These are phyloP conservation scores for Pithys albifrons DNA, from an alignment of 2,113 vertebrate genomes.

Conservation along the genomic window DNA sequence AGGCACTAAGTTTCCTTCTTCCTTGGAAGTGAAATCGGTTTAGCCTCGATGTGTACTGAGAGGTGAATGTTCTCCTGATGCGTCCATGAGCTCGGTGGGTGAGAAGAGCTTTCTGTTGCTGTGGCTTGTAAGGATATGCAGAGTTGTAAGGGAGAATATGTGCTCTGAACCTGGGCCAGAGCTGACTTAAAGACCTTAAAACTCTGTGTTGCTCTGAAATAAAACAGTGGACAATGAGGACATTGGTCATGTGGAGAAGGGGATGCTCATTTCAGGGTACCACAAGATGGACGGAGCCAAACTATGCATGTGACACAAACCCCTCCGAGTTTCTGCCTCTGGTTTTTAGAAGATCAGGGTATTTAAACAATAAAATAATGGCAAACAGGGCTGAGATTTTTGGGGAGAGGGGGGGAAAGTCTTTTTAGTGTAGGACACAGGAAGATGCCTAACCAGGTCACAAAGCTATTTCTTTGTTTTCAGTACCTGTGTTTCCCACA, in stretches of 20 bases:
- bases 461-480: not conserved
- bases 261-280: not conserved
- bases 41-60: not conserved
- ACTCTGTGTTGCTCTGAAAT: not conserved
- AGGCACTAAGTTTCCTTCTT: constrained; percentile 9
- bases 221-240: not conserved
- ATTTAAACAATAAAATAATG: not conserved
- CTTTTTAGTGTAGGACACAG: not conserved
- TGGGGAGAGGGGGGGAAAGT: rapidly evolving
- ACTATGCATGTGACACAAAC: not conserved
- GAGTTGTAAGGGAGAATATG: not conserved
- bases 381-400: not conserved
- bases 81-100: not conserved
- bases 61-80: not conserved
- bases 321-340: not conserved
- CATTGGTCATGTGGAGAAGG: not conserved
- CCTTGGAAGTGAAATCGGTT: constrained; percentile 3
- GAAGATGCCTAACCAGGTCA: not conserved
- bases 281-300: not conserved
- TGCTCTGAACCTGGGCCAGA: not conserved
- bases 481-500: not conserved
- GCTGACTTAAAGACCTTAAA: constrained; percentile 6
- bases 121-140: not conserved
- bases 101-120: not conserved
- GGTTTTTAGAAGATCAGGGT: not conserved